phyloP scores from a whole-genome alignment of 1,140 invertebrate genomes.

The Zaprionus camerounensis region DNA sequence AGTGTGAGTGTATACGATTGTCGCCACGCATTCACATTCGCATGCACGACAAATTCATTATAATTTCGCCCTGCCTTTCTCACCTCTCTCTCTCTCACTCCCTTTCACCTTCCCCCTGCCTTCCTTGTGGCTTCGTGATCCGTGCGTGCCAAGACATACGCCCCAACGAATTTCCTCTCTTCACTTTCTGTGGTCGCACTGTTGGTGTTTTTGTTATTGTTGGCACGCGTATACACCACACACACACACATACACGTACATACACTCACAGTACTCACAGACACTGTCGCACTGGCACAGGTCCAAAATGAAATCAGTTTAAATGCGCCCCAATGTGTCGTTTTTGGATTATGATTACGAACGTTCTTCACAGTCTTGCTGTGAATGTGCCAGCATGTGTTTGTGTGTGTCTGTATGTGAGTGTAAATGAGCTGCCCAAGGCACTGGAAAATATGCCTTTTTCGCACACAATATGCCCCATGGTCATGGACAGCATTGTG shows the following conservation, averaged over 20 bases:
- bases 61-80: slow-evolving; percentile 49
- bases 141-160: slow-evolving; percentile 74
- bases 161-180: slow-evolving; percentile 58
- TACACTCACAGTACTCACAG: neutral
- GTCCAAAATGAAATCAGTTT: slow-evolving; percentile 76
- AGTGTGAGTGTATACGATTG: slow-evolving; percentile 37
- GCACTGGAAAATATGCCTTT: slow-evolving; percentile 45
- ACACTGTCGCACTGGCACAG: slow-evolving; percentile 29
- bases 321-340: slow-evolving; percentile 80
- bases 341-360: slow-evolving; percentile 72
- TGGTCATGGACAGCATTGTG: slow-evolving; percentile 34
- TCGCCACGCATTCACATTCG: slow-evolving; percentile 47
- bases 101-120: neutral
- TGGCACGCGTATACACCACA: slow-evolving; percentile 25
- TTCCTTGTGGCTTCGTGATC: slow-evolving; percentile 45
- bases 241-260: slow-evolving; percentile 8
- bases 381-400: slow-evolving; percentile 1
- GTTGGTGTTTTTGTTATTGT: slow-evolving; percentile 27
- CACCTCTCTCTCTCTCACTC: neutral
- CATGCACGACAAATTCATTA: slow-evolving; percentile 79
- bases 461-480: slow-evolving; percentile 49
- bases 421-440: slow-evolving; percentile 42
- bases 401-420: slow-evolving; percentile 17
- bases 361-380: slow-evolving; percentile 25
- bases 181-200: slow-evolving; percentile 23